Evolutionary conservation across 2,797 vertebrate genomes (phyloP).

Genomic region (Dendrocincla tyrannina): DNA sequence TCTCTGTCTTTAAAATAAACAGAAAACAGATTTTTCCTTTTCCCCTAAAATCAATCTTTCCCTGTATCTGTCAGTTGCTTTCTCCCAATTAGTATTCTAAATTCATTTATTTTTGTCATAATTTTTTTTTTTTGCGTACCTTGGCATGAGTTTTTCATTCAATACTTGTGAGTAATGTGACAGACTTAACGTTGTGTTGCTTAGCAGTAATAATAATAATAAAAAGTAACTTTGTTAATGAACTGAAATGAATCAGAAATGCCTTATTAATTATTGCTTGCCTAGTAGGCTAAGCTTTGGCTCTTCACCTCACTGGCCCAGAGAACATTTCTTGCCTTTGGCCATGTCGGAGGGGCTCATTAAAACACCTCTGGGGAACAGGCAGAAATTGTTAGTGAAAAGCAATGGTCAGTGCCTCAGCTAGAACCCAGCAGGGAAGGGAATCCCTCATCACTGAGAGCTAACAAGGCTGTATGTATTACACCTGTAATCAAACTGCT

Average conservation of each 20-base stretch:
- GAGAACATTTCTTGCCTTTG: slow-evolving; percentile 87
- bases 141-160: slow-evolving; percentile 76
- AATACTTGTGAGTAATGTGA: slow-evolving; percentile 74
- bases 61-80: slow-evolving; percentile 75
- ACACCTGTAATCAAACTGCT: slow-evolving; percentile 90
- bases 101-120: slow-evolving; percentile 77
- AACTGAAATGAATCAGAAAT: slow-evolving; percentile 82
- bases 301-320: slow-evolving; percentile 92
- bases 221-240: slow-evolving; percentile 83
- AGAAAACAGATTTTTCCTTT: slow-evolving; percentile 80
- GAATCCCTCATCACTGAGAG: slow-evolving; percentile 73
- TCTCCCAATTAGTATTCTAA: slow-evolving; percentile 79
- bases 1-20: slow-evolving; percentile 79
- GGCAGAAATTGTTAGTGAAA: slow-evolving; percentile 93
- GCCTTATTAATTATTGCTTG: slow-evolving; percentile 90
- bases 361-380: slow-evolving; percentile 89
- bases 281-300: slow-evolving; percentile 84
- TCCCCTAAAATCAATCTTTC: slow-evolving; percentile 79
- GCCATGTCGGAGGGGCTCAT: slow-evolving; percentile 96
- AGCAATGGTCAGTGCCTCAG: slow-evolving; percentile 86
- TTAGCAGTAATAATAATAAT: slow-evolving; percentile 64
- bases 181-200: slow-evolving; percentile 64
- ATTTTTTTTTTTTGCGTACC: slow-evolving; percentile 70
- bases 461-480: slow-evolving; percentile 82
- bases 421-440: slow-evolving; percentile 76